Evolutionary conservation across 2,113 vertebrate species (phyloP), one percentile per base, ranked within the genome.

Genomic region (Penelope pileata): DNA sequence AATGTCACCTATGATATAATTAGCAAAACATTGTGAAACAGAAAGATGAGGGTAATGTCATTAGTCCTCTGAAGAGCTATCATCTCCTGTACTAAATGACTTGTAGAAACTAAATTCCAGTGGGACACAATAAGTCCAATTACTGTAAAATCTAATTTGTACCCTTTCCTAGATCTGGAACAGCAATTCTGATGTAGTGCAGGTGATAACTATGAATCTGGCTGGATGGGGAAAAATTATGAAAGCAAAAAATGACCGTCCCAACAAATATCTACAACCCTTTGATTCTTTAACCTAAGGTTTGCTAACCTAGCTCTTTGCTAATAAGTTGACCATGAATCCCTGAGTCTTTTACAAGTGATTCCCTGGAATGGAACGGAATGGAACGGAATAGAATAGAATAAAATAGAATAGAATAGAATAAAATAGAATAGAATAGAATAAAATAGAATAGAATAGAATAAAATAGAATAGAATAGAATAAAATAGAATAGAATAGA

Each of bases 261-360:
- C 4, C 30, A 5, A 32, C 3, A 6, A 62, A 63, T 30, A 38
- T 62, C 40, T 56, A 32, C 5, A 30, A 60, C 8, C n/a, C 11
- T 73, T 81, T 83, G 11, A 16, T 45, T 79, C 47, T 32, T 64
- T 56, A 47, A 22, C 19, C 7, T 45, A 47, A 12, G 26, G 22
- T 6, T 89, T 81, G 6, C 18, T 58, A 63, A 8, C 18, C 56
- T 53, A n/a, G 24, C 4, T 54, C 32, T 56, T 89, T 2, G 3
- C 15, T 22, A 73, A 12, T 4, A 60, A 17, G 8, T 15, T 64
- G 40, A 14, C 5, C 51, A 32, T 60, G 26, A 90, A 58, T 5
- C 1, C 21, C 36, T 53, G 12, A 17, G 23, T 63, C 42, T 60
- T 7, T 38, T 53, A n/a, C 0, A 1, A 19, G 19, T 47, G n/a